These are phyloP conservation scores for Formica selysi DNA, from an alignment of 1,140 invertebrate genomes.

Conservation along the genomic window DNA sequence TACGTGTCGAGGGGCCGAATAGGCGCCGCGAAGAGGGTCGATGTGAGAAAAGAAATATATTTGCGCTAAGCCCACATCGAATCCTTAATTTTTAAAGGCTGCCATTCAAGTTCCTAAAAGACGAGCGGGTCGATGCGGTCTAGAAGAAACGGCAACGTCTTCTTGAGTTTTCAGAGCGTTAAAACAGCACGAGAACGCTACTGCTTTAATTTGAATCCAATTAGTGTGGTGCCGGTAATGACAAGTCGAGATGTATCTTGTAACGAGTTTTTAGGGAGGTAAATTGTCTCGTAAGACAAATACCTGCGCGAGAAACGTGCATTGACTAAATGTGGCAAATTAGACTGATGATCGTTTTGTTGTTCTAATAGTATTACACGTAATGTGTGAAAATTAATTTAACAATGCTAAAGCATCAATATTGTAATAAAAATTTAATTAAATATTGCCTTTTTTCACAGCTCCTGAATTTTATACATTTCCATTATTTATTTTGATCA, in stretches of 20 bases:
- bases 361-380: background rate
- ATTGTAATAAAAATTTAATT: slow-evolving; percentile 5
- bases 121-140: slow-evolving; percentile 8
- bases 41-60: slow-evolving; percentile 51
- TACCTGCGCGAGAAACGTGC: slow-evolving; percentile 19
- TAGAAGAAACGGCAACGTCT: background rate
- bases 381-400: slow-evolving; percentile 12
- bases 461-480: background rate
- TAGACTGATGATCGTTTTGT: slow-evolving; percentile 34
- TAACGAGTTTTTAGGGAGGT: slow-evolving; percentile 41
- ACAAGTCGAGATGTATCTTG: slow-evolving; percentile 39
- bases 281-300: slow-evolving; percentile 52
- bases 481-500: background rate
- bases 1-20: background rate
- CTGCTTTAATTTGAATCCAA: slow-evolving; percentile 58
- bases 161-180: background rate
- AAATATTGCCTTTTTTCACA: background rate
- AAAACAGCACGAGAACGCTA: slow-evolving; percentile 26
- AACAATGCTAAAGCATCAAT: background rate
- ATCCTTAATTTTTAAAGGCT: slow-evolving; percentile 36
- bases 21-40: background rate
- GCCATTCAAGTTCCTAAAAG: slow-evolving; percentile 14
- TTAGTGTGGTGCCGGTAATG: slow-evolving; percentile 38
- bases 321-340: slow-evolving; percentile 24
- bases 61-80: slow-evolving; percentile 13